Conservation (phyloP, 1,140 invertebrate species). For the Aphis gossypii region DNA sequence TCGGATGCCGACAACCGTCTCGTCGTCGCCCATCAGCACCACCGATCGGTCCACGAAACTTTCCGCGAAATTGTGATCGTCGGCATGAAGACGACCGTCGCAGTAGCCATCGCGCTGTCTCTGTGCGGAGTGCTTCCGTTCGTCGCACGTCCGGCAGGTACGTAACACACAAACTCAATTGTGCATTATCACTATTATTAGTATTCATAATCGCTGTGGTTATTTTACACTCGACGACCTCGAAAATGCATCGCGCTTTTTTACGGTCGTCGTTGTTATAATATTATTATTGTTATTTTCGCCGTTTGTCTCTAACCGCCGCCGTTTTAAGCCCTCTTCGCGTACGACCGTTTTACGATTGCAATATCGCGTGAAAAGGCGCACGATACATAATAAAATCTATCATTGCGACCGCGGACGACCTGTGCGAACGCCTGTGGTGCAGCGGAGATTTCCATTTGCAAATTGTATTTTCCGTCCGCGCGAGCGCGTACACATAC, state of each 20-base stretch:
- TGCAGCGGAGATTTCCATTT: constrained; percentile 13
- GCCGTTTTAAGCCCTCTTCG: not conserved
- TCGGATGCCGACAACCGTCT: not conserved
- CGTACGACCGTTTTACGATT: not conserved
- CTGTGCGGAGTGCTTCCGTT: not conserved
- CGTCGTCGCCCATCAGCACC: not conserved
- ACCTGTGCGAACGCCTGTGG: not conserved
- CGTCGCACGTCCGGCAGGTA: not conserved
- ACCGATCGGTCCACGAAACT: not conserved
- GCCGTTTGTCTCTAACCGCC: no score
- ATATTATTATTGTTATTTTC: no score
- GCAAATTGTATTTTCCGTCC: constrained; percentile 23
- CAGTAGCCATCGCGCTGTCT: not conserved
- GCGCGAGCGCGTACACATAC: not conserved
- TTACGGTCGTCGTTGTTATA: no score
- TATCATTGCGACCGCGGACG: not conserved
- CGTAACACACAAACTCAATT: not conserved
- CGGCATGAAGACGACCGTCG: not conserved
- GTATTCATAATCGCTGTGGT: not conserved
- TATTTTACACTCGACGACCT: not conserved
- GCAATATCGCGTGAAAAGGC: not conserved
- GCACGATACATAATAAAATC: not conserved
- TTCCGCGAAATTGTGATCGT: not conserved
- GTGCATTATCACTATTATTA: not conserved
- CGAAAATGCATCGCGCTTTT: no score